phyloP scores from a whole-genome alignment of 2,888 invertebrate genomes.

The Linyphia triangularis region DNA sequence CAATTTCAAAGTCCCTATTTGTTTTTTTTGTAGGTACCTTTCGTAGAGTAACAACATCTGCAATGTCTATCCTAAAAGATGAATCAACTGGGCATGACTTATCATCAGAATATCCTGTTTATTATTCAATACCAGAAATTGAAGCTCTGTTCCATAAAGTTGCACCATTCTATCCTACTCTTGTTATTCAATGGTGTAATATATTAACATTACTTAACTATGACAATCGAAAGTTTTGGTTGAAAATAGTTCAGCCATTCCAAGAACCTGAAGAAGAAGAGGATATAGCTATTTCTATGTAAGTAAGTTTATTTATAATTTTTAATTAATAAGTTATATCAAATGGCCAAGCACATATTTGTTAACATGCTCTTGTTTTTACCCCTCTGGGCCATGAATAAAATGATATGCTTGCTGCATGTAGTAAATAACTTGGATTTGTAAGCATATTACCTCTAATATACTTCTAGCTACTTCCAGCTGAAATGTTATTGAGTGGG shows the following conservation, averaged over 20 bases:
- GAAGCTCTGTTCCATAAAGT: slow-evolving; percentile 83
- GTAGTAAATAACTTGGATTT: no score
- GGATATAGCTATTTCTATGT: slow-evolving; percentile 80
- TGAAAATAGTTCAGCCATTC: slow-evolving; percentile 82
- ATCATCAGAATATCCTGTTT: slow-evolving; percentile 75
- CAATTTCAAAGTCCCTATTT: background rate
- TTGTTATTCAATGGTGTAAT: slow-evolving; percentile 89
- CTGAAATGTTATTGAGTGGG: no score
- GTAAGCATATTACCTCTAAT: no score
- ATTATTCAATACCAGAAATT: slow-evolving; percentile 81
- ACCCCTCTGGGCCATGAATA: no score
- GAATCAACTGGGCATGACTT: slow-evolving; percentile 73
- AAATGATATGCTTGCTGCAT: no score
- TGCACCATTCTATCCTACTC: slow-evolving; percentile 83
- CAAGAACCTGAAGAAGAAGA: slow-evolving; percentile 26
- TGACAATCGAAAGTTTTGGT: slow-evolving; percentile 87
- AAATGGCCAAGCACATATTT: no score
- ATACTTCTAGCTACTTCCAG: no score
- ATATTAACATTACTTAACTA: slow-evolving; percentile 87
- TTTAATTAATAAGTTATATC: no score
- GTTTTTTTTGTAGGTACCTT: slow-evolving; percentile 79
- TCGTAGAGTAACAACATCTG: slow-evolving; percentile 82
- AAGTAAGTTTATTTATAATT: slow-evolving; percentile 70
- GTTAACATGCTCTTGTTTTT: no score
- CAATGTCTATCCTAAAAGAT: slow-evolving; percentile 81